phyloP scores from a whole-genome alignment of 2,888 invertebrate genomes.

The Dolichomitus sp. region DNA sequence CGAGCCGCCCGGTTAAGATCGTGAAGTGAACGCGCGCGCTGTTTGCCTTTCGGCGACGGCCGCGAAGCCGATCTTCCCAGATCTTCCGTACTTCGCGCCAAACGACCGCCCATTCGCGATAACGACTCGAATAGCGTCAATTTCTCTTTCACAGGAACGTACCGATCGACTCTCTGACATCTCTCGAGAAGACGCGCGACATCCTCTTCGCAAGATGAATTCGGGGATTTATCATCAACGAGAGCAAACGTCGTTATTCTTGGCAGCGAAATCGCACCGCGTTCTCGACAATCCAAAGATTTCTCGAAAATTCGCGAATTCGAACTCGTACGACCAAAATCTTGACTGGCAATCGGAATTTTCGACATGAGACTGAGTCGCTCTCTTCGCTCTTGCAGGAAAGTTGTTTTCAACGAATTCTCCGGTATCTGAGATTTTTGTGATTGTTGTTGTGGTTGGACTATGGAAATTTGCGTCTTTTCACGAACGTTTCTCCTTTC shows the following conservation, averaged over 20 bases:
- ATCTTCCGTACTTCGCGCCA: conserved; percentile 90
- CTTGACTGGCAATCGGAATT: conserved; percentile 74
- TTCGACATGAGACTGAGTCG: conserved; percentile 71
- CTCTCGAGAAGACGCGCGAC: conserved; percentile 87
- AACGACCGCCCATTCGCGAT: conserved; percentile 88
- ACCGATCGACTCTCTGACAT: conserved; percentile 89
- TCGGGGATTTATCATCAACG: conserved; percentile 51
- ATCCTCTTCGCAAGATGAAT: conserved; percentile 82
- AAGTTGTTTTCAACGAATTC: conserved; percentile 31
- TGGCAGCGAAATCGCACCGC: conserved; percentile 55
- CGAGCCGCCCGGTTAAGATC: conserved; percentile 88
- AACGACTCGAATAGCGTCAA: conserved; percentile 91
- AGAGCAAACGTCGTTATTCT: conserved; percentile 68
- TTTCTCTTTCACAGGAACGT: conserved; percentile 91
- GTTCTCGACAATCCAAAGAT: conserved; percentile 36
- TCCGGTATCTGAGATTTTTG: conserved; percentile 8
- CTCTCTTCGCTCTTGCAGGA: conserved; percentile 76
- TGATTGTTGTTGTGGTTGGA: conserved; percentile 5
- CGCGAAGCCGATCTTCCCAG: conserved; percentile 86
- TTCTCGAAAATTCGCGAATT: conserved; percentile 26
- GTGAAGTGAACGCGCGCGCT: conserved; percentile 90
- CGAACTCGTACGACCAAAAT: background rate
- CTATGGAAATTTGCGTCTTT: conserved; percentile 4
- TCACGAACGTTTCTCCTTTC: conserved; percentile 79
- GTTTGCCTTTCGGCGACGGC: conserved; percentile 86